phyloP scores from a whole-genome alignment of 2,113 vertebrate species.

The Mus spicilegus region DNA sequence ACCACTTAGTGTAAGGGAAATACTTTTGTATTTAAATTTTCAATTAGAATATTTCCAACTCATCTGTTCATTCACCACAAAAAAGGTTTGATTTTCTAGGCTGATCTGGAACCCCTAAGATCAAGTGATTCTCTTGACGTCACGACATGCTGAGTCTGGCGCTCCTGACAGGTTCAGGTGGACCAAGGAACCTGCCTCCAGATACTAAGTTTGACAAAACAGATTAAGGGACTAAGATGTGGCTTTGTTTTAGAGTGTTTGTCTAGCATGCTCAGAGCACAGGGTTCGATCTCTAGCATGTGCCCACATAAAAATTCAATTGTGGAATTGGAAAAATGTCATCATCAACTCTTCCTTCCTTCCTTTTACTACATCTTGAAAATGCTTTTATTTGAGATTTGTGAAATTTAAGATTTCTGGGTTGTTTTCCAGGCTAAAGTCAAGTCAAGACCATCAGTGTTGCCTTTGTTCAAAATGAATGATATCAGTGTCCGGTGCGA shows the following conservation, averaged over 20 bases:
- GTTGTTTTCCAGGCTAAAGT: background rate
- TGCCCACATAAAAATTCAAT: background rate
- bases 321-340: background rate
- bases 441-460: background rate
- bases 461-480: background rate
- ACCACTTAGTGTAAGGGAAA: background rate
- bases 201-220: background rate
- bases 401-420: background rate
- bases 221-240: background rate
- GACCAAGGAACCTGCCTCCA: background rate
- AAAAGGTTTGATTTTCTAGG: background rate
- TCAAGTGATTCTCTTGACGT: background rate
- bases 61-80: background rate
- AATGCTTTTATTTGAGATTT: background rate
- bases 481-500: background rate
- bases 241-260: background rate
- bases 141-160: background rate
- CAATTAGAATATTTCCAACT: background rate
- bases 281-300: background rate
- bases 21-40: background rate
- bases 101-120: background rate
- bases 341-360: background rate
- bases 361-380: background rate
- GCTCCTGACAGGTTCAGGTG: too few species aligned
- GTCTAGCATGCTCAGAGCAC: background rate